Evolutionary conservation across 2,888 invertebrate species (phyloP).

Genomic region (Tipula lateralis): DNA sequence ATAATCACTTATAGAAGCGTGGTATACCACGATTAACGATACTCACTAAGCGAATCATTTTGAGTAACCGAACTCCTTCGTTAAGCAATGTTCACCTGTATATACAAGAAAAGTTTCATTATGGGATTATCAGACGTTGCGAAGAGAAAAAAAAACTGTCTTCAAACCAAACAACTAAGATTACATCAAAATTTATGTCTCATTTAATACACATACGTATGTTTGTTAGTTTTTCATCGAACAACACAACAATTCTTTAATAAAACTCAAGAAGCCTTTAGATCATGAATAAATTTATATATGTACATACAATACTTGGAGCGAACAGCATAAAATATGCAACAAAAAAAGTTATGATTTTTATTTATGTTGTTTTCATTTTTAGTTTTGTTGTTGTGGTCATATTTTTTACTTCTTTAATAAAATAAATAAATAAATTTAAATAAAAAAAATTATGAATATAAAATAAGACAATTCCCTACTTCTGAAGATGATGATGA

Average conservation of each 20-base stretch:
- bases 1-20: too few species aligned
- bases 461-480: slow-evolving; percentile 1
- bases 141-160: background rate
- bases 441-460: slow-evolving; percentile 6
- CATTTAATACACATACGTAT: background rate
- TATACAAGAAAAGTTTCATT: background rate
- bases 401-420: background rate
- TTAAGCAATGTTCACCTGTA: too few species aligned
- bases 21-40: too few species aligned
- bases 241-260: background rate
- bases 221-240: background rate
- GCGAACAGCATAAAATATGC: background rate
- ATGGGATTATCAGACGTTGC: background rate
- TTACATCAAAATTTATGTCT: slow-evolving; percentile 19
- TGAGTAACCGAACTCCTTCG: too few species aligned
- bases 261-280: background rate
- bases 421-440: slow-evolving; percentile 20
- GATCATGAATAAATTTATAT: background rate
- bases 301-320: background rate
- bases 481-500: slow-evolving; percentile 19
- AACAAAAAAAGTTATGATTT: background rate
- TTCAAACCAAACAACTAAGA: background rate
- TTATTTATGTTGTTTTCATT: background rate
- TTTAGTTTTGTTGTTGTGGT: background rate
- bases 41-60: too few species aligned